phyloP scores from a whole-genome alignment of 2,888 invertebrate genomes.

The Cancer borealis region DNA sequence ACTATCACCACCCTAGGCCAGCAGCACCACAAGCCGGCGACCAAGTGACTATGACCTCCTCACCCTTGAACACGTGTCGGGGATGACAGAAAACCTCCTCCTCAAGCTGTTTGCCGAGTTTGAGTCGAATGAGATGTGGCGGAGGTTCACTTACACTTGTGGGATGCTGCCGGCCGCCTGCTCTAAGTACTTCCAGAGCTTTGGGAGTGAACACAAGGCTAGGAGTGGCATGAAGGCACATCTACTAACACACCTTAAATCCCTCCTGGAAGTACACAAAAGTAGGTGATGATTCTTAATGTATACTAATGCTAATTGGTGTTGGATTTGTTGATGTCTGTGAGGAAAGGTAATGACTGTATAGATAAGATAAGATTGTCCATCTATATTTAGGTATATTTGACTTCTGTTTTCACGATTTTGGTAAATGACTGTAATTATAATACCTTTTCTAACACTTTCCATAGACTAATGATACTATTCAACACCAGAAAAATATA shows the following conservation, averaged over 20 bases:
- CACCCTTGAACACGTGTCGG: constrained; percentile 69
- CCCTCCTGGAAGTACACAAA: constrained; percentile 79
- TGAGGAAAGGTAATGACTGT: not conserved
- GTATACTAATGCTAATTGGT: not conserved
- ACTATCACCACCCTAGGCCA: constrained; percentile 20
- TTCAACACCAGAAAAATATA: not conserved
- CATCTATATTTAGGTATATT: too few species aligned
- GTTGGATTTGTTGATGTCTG: not conserved
- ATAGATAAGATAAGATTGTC: not conserved
- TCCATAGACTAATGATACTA: not conserved
- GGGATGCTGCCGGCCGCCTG: constrained; percentile 71
- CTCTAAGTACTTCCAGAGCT: constrained; percentile 81
- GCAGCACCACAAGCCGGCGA: constrained; percentile 50
- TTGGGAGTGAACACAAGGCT: constrained; percentile 83
- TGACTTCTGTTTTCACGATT: too few species aligned
- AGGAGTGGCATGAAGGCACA: constrained; percentile 82
- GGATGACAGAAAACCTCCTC: constrained; percentile 70
- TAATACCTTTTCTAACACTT: not conserved
- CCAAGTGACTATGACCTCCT: constrained; percentile 69
- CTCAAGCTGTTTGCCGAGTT: constrained; percentile 73
- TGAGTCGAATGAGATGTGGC: constrained; percentile 74
- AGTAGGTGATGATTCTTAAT: constrained; percentile 77
- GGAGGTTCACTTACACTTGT: constrained; percentile 73
- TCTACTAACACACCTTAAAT: constrained; percentile 81
- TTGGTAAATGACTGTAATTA: too few species aligned